Evolutionary conservation across 2,113 vertebrate genomes (phyloP).

Genomic region (Leptobrachium ailaonicum): DNA sequence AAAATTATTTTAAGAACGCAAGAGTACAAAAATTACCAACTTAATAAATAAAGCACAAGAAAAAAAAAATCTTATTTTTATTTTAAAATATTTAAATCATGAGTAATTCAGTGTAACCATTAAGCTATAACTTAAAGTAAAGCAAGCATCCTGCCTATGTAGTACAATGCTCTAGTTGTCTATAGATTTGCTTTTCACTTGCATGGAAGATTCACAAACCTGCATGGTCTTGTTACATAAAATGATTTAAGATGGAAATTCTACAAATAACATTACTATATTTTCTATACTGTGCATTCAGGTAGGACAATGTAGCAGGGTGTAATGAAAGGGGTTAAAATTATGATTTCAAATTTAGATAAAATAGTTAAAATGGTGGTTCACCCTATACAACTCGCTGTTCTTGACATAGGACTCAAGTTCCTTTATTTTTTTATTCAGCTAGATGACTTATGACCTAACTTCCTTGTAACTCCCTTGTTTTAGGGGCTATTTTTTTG

Average conservation of each 20-base stretch:
- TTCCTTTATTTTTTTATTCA: no score
- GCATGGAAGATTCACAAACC: not conserved
- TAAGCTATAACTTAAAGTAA: not conserved
- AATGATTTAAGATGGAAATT: not conserved
- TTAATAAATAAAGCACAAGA: not conserved
- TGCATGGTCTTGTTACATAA: not conserved
- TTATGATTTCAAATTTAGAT: no score
- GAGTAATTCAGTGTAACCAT: not conserved
- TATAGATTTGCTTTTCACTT: not conserved
- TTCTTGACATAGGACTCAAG: no score
- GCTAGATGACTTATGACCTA: no score
- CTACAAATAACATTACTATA: not conserved
- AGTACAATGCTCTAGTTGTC: not conserved
- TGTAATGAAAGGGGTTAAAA: no score
- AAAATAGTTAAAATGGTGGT: no score
- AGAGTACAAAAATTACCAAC: no score
- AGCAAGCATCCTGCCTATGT: not conserved
- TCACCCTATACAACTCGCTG: no score
- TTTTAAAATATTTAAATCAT: slow-evolving; percentile 14
- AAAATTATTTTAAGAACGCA: no score
- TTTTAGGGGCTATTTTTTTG: no score
- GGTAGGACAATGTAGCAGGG: not conserved
- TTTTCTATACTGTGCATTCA: not conserved
- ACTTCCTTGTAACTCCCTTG: no score
- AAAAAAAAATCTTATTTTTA: not conserved